Conservation (phyloP, 2,888 invertebrate genomes). For the Cyclophora punctaria region DNA sequence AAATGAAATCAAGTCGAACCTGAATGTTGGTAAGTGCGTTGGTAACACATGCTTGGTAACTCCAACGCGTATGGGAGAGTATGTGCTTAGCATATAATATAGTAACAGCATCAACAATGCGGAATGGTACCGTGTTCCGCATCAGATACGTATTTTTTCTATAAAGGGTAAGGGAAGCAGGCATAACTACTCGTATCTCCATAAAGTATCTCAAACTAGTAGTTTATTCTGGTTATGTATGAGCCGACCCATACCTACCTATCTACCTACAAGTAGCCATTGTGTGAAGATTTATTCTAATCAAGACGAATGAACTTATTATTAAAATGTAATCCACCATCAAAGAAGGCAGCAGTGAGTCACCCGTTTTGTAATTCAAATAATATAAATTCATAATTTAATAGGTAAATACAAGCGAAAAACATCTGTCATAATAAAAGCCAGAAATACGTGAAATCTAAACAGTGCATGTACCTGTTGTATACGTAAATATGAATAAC, state of each 20-base stretch:
- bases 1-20: conserved; percentile 26
- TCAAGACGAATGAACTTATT: conserved; percentile 9
- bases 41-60: conserved; percentile 13
- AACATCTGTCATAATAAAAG: conserved; percentile 12
- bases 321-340: conserved; percentile 6
- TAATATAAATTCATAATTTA: conserved; percentile 1
- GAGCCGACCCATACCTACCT: conserved; percentile 2
- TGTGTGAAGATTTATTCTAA: conserved; percentile 18
- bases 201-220: conserved; percentile 1
- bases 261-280: conserved; percentile 10
- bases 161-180: conserved; percentile 26
- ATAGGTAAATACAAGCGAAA: conserved; percentile 3
- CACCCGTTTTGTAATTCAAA: conserved; percentile 9
- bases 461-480: conserved; percentile 4
- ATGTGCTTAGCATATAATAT: conserved; percentile 35
- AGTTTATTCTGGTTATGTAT: conserved; percentile 9
- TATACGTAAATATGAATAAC: neutral
- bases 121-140: conserved; percentile 37
- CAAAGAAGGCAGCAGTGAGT: conserved; percentile 9
- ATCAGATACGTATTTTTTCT: conserved; percentile 28
- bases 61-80: conserved; percentile 18
- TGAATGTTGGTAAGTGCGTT: conserved; percentile 17
- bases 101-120: conserved; percentile 29
- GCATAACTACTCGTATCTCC: conserved; percentile 8
- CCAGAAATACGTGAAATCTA: conserved; percentile 5